Conservation (phyloP, 2,888 invertebrate genomes). For the Rotaria macrura region DNA sequence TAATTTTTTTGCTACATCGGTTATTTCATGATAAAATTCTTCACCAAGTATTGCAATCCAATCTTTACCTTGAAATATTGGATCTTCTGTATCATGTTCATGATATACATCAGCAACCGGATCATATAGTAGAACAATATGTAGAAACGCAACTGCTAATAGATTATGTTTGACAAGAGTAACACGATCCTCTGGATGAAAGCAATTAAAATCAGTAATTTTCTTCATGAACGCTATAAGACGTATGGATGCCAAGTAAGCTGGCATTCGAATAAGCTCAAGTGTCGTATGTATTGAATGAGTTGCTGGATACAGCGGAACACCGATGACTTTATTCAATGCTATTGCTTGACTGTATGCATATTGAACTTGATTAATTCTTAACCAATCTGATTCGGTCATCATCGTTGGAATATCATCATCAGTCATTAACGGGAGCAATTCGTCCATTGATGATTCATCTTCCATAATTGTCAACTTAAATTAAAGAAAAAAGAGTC, state of each 20-base stretch:
- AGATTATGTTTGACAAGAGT: neutral
- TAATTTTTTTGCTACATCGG: neutral
- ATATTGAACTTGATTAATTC: neutral
- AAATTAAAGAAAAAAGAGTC: too few relatives aligned
- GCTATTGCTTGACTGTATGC: neutral
- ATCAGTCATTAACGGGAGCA: neutral
- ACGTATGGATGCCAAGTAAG: neutral
- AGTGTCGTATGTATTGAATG: neutral
- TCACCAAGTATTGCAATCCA: neutral
- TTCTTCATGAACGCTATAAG: neutral
- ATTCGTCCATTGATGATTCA: neutral
- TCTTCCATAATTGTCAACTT: neutral
- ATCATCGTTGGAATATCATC: neutral
- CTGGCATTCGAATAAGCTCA: neutral
- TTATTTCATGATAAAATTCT: neutral
- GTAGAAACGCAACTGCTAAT: neutral
- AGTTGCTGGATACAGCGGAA: neutral
- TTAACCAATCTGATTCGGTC: neutral
- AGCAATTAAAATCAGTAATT: neutral
- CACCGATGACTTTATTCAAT: neutral
- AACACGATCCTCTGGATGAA: neutral
- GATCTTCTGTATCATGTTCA: conserved; percentile 3
- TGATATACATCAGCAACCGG: neutral
- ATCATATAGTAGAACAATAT: neutral
- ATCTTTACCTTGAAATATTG: neutral